phyloP scores from a whole-genome alignment of 1,140 invertebrate species.

The Formica selysi region DNA sequence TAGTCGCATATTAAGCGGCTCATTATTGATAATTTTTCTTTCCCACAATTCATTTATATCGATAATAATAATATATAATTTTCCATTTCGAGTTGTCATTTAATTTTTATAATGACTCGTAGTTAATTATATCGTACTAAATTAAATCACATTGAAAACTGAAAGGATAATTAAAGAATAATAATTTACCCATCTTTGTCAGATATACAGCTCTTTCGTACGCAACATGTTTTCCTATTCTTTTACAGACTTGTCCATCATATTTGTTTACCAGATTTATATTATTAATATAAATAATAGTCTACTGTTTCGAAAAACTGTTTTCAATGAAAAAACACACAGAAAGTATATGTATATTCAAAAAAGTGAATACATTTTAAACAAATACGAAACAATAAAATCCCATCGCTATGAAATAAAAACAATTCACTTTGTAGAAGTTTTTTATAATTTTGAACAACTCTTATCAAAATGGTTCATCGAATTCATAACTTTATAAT shows the following conservation, averaged over 20 bases:
- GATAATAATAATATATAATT: slow-evolving; percentile 28
- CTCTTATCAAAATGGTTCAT: not conserved
- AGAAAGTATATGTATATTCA: not conserved
- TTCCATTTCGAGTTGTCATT: not conserved
- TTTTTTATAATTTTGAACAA: not conserved
- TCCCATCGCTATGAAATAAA: not conserved
- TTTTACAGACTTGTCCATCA: not conserved
- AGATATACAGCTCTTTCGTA: not conserved
- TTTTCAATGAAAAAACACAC: no score
- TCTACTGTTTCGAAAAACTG: not conserved
- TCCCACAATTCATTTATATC: not conserved
- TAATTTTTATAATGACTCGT: not conserved
- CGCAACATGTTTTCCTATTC: not conserved
- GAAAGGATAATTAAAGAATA: not conserved
- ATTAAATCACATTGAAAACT: slow-evolving; percentile 12
- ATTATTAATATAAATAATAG: not conserved
- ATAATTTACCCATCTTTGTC: not conserved
- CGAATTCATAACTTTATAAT: slow-evolving; percentile 6
- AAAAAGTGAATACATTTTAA: not conserved
- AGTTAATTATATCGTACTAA: not conserved
- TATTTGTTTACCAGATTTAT: not conserved
- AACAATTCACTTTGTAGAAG: not conserved
- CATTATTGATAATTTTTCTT: not conserved
- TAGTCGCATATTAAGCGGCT: not conserved
- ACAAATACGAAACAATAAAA: not conserved